Base-by-base conservation (phyloP, 1,140 invertebrate genomes). In the Trichogramma pretiosum region DNA sequence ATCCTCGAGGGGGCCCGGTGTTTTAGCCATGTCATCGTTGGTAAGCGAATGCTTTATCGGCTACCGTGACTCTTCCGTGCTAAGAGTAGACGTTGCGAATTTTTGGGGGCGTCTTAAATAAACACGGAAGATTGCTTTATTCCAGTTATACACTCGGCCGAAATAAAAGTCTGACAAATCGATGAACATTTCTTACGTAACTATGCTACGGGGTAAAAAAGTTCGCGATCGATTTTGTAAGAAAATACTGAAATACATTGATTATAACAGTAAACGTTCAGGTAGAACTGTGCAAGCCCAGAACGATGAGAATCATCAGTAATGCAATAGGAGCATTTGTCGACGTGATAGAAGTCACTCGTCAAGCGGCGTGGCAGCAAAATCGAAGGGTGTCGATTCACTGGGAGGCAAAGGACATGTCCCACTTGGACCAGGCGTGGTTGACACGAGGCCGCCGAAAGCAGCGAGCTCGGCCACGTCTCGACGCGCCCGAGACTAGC, bases 391-490 rank as follows among this genome's bases (percentile, higher is more conserved):
- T 58, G 37, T 48, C 52, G 54, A 59, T 64, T 61, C 32, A n/a
- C n/a, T n/a, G n/a, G n/a, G n/a, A n/a, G n/a, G n/a, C n/a, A n/a
- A n/a, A n/a, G n/a, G n/a, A n/a, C n/a, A n/a, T n/a, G n/a, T n/a
- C n/a, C n/a, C n/a, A n/a, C n/a, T n/a, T n/a, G n/a, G n/a, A n/a
- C n/a, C n/a, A n/a, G n/a, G 43, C 8, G 33, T 11, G 33, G 13
- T 60, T 62, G 65, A 67, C 67, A 67, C 61, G 57, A 53, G 59
- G 47, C 57, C n/a, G n/a, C n/a, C n/a, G n/a, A n/a, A n/a, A n/a
- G n/a, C n/a, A 14, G 38, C 39, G 10, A 62, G 61, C 60, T 67
- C 59, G 64, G 69, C 67, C 66, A 65, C 63, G 54, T 56, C 56
- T 52, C 58, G 60, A 62, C 62, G 61, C 65, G 61, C 1, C 17